Evolutionary conservation across 1,140 invertebrate species (phyloP).

Genomic region (Archegozetes longisetosus): DNA sequence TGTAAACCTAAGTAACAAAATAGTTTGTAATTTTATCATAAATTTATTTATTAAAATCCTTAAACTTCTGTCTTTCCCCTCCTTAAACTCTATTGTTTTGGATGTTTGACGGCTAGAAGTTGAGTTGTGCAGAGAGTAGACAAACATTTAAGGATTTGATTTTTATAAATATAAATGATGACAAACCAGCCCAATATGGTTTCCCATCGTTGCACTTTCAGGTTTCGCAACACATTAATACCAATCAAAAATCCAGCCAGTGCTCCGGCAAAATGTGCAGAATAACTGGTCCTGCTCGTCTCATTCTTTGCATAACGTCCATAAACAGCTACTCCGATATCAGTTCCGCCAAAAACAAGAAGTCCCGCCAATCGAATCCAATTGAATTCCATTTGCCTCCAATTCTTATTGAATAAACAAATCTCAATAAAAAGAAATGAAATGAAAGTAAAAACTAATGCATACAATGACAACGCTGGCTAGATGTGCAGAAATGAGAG

Average conservation of each 20-base stretch:
- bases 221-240: conserved; percentile 73
- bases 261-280: conserved; percentile 69
- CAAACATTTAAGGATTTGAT: too few relatives aligned
- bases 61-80: too few relatives aligned
- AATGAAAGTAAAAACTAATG: not conserved
- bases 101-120: too few relatives aligned
- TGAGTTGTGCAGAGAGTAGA: too few relatives aligned
- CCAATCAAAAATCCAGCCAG: conserved; percentile 78
- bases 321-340: conserved; percentile 67
- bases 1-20: too few relatives aligned
- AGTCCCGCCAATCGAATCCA: conserved; percentile 53
- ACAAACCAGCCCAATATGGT: conserved; percentile 62
- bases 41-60: too few relatives aligned
- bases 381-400: conserved; percentile 78
- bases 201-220: conserved; percentile 70
- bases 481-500: conserved; percentile 82
- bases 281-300: conserved; percentile 14
- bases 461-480: conserved; percentile 79
- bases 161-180: too few relatives aligned
- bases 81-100: too few relatives aligned
- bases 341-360: conserved; percentile 48
- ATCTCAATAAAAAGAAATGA: conserved; percentile 11
- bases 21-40: too few relatives aligned
- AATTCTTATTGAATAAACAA: conserved; percentile 50
- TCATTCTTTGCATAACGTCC: conserved; percentile 44